phyloP scores from a whole-genome alignment of 1,140 invertebrate genomes.

The Schlechtendalia chinensis region DNA sequence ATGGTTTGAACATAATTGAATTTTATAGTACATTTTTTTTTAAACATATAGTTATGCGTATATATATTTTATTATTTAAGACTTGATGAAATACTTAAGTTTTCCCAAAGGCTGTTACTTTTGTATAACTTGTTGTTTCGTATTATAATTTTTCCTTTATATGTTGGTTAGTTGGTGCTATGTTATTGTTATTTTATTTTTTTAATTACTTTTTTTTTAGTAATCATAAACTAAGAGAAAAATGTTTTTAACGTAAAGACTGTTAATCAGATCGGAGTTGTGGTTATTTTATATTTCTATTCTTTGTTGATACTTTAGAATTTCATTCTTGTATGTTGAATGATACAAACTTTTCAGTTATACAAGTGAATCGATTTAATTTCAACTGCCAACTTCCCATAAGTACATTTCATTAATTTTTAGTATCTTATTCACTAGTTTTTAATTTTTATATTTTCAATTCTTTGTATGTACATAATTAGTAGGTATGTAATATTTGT shows the following conservation, averaged over 20 bases:
- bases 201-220: slow-evolving; percentile 29
- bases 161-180: slow-evolving; percentile 47
- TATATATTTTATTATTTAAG: slow-evolving; percentile 39
- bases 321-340: background rate
- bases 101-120: slow-evolving; percentile 47
- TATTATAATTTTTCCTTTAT: slow-evolving; percentile 20
- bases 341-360: background rate
- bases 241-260: slow-evolving; percentile 27
- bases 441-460: background rate
- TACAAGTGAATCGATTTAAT: background rate
- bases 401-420: background rate
- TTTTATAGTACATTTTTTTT: slow-evolving; percentile 32
- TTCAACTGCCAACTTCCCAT: background rate
- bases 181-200: slow-evolving; percentile 46
- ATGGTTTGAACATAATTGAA: slow-evolving; percentile 54
- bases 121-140: slow-evolving; percentile 44
- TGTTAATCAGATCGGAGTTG: slow-evolving; percentile 39
- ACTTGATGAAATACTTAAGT: slow-evolving; percentile 48
- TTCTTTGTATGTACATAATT: background rate
- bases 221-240: background rate
- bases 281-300: slow-evolving; percentile 42
- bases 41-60: background rate
- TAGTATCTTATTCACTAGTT: background rate
- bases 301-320: slow-evolving; percentile 38
- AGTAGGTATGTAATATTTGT: background rate